These are phyloP conservation scores for Drosophila bocki DNA, from an alignment of 1,140 invertebrate species.

Conservation along the genomic window DNA sequence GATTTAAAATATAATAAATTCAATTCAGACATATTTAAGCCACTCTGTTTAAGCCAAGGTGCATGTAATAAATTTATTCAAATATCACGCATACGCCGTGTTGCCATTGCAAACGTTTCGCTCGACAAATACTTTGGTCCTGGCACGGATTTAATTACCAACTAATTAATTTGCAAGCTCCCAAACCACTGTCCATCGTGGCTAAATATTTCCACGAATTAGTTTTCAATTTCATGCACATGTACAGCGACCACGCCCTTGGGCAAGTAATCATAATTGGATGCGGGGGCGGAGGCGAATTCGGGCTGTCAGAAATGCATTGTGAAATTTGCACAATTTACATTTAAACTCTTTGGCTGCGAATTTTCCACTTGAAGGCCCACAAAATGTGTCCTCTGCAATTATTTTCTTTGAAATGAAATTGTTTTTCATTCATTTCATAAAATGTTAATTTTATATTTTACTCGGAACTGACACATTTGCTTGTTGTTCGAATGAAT, in stretches of 20 bases:
- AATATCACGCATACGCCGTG: conserved; percentile 48
- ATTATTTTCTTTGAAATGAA: conserved; percentile 21
- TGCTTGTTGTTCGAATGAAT: conserved; percentile 32
- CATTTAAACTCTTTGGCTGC: conserved; percentile 15
- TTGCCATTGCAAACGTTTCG: neutral
- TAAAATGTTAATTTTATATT: neutral
- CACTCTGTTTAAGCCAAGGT: neutral
- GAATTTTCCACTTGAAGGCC: conserved; percentile 38
- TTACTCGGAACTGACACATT: conserved; percentile 12
- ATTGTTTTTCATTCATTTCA: conserved; percentile 34
- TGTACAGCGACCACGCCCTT: conserved; percentile 17
- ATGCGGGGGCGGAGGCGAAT: neutral
- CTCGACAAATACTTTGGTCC: neutral
- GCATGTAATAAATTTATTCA: conserved; percentile 8
- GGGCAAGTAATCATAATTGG: conserved; percentile 19
- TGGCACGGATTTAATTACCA: conserved; percentile 53
- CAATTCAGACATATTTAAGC: neutral
- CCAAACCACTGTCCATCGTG: neutral
- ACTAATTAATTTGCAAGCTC: conserved; percentile 50
- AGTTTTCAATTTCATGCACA: conserved; percentile 53
- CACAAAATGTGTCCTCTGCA: conserved; percentile 21
- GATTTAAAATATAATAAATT: neutral
- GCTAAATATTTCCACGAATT: conserved; percentile 35
- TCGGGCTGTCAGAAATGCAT: conserved; percentile 20
- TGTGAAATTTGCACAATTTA: conserved; percentile 30